Percentiles rank a stretch among this genome's conserved stretches.
phyloP scores from a whole-genome alignment of 2,797 vertebrate species.

The Protosalanx chinensis region DNA sequence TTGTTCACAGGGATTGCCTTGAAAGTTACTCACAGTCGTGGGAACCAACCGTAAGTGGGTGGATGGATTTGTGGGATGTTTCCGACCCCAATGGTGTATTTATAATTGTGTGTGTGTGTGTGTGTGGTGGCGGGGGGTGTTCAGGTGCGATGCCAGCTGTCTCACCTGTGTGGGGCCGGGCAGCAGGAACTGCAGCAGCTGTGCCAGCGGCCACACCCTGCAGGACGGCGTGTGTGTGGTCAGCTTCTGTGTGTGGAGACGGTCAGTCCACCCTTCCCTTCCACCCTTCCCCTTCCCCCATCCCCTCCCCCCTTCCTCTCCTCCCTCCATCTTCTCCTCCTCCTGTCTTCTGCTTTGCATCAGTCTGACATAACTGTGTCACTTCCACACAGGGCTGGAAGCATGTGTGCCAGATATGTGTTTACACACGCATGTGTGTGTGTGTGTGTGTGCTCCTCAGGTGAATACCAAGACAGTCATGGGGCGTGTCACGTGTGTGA shows the following conservation, averaged over 20 bases:
- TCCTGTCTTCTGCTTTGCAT: no score
- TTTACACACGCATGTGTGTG: slow-evolving; percentile 2
- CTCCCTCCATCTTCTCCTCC: slow-evolving; percentile 16
- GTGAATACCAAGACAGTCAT: slow-evolving; percentile 75
- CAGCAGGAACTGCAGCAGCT: slow-evolving; percentile 86
- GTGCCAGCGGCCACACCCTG: slow-evolving; percentile 83
- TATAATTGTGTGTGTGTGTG: slow-evolving; percentile 8
- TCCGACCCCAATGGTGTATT: no score
- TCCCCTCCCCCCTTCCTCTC: neutral
- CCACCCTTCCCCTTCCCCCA: no score
- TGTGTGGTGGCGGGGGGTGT: slow-evolving; percentile 20
- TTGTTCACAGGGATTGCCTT: no score
- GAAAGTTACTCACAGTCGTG: neutral
- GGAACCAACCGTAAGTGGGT: neutral
- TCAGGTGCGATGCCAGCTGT: slow-evolving; percentile 91
- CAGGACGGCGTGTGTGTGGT: slow-evolving; percentile 83
- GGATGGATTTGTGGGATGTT: neutral
- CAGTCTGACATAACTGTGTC: no score
- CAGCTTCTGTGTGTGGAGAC: slow-evolving; percentile 84
- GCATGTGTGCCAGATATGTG: slow-evolving; percentile 19
- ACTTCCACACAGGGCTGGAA: neutral
- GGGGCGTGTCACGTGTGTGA: slow-evolving; percentile 79
- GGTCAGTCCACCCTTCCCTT: slow-evolving; percentile 75
- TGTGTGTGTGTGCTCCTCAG: slow-evolving; percentile 58
- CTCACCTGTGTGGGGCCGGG: slow-evolving; percentile 84